phyloP scores from a whole-genome alignment of 1,140 invertebrate genomes.

The Drosophila ficusphila region DNA sequence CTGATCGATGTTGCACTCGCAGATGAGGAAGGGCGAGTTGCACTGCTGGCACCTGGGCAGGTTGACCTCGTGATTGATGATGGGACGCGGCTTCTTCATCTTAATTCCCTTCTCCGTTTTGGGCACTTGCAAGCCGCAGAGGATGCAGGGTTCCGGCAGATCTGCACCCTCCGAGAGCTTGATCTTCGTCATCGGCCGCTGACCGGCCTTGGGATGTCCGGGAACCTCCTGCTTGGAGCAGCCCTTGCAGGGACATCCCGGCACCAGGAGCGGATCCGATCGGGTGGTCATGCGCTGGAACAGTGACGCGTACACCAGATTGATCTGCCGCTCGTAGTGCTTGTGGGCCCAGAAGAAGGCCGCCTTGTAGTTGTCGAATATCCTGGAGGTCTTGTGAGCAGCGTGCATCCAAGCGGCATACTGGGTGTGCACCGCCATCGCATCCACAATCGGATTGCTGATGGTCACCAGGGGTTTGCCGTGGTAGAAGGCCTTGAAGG shows the following conservation, averaged over 20 bases:
- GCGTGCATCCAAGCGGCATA: slow-evolving; percentile 63
- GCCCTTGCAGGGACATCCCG: slow-evolving; percentile 42
- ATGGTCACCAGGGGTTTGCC: slow-evolving; percentile 51
- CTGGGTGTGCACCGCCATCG: slow-evolving; percentile 50
- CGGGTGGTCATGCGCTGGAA: slow-evolving; percentile 59
- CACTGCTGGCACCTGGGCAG: slow-evolving; percentile 55
- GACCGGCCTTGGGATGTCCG: slow-evolving; percentile 32
- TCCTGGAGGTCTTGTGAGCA: slow-evolving; percentile 50
- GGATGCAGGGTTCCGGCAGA: slow-evolving; percentile 47
- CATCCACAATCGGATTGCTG: slow-evolving; percentile 61
- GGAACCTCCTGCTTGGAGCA: slow-evolving; percentile 49
- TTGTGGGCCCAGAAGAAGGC: slow-evolving; percentile 73
- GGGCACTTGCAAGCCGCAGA: slow-evolving; percentile 67
- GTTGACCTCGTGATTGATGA: slow-evolving; percentile 58
- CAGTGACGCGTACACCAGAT: slow-evolving; percentile 40
- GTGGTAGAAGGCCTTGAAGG: slow-evolving; percentile 71
- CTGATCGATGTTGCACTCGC: slow-evolving; percentile 71
- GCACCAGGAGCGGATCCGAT: slow-evolving; percentile 42
- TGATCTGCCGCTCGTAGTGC: slow-evolving; percentile 63
- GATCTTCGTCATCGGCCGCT: slow-evolving; percentile 11
- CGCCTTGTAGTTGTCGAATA: slow-evolving; percentile 66
- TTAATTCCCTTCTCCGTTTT: slow-evolving; percentile 7
- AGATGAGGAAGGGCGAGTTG: slow-evolving; percentile 66
- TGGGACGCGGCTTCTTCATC: slow-evolving; percentile 44
- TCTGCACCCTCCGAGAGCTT: slow-evolving; percentile 38